Base-by-base conservation (phyloP, 2,113 vertebrate species). In the Tursiops truncatus region DNA sequence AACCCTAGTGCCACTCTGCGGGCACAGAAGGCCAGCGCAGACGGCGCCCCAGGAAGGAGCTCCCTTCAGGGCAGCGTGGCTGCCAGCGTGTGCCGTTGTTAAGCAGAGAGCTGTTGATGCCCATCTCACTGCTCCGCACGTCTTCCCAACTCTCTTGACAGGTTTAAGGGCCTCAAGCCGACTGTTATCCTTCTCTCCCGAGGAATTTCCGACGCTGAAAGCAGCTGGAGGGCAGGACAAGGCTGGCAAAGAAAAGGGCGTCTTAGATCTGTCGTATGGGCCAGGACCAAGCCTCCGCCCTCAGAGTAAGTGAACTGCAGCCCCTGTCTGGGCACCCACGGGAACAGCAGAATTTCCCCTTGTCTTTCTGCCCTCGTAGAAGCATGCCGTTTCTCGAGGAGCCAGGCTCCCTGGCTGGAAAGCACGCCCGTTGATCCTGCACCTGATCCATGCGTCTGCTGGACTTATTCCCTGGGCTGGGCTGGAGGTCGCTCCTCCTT, bases 281-380 rank as follows among this genome's bases (percentile, higher is more conserved):
- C 99, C 99, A 98, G 99, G 99, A 99, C 99, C 99, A 99, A 99
- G 99, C 99, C 99, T 99, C 99, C 99, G 99, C 99, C 99, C 99
- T 65, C 99, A 99, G 99, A 99, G 99, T 99, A 98, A 99, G 99
- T 97, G 47, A 73, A 2, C 18, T 20, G 3, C 28, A 28, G 4
- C 82, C 21, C 11, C n/a, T 11, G 12, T 6, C 58, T 11, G 89
- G 74, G 65, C 28, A 11, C 36, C 5, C 0, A 0, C 1, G 56
- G 81, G 41, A 53, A 33, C 5, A 4, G 71, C 18, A 13, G 44
- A 1, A 10, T 5, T 1, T 44, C 38, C 36, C 79, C 65, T 38
- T 3, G 5, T 12, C 70, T 85, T 74, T 38, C 33, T 87, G 84
- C 2, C 53, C 12, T 68, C 62, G 63, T 0, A 13, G 36, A 85